Evolutionary conservation across 2,797 vertebrate genomes (phyloP).

Genomic region (Sebastes elongatus): DNA sequence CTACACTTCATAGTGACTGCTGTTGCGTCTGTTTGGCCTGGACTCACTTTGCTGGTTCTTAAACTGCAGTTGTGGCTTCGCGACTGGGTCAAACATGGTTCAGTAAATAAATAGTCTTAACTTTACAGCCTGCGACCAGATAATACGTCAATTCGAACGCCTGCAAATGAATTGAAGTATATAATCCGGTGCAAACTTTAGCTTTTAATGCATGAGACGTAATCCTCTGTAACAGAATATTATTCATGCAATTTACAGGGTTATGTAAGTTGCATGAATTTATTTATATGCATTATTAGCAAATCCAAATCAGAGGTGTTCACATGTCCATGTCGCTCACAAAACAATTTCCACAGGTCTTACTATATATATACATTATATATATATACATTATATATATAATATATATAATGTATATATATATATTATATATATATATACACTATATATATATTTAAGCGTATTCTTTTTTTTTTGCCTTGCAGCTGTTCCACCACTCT

Average conservation of each 20-base stretch:
- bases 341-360: not conserved
- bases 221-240: not conserved
- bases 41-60: conserved; percentile 61
- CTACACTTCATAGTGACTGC: conserved; percentile 42
- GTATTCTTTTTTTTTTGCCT: not conserved
- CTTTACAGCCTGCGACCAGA: conserved; percentile 43
- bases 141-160: conserved; percentile 42
- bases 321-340: not conserved
- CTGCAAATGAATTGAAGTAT: conserved; percentile 37
- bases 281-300: not conserved
- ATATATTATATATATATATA: not conserved
- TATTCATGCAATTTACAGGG: not conserved
- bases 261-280: not conserved
- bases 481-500: not conserved
- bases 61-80: conserved; percentile 63
- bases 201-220: not conserved
- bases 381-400: no score
- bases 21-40: conserved; percentile 69
- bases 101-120: conserved; percentile 67
- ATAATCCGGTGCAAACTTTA: conserved; percentile 38
- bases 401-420: not conserved
- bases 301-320: conserved; percentile 1
- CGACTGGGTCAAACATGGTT: conserved; percentile 68
- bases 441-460: not conserved
- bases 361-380: not conserved